Base-by-base conservation (phyloP, 1,140 invertebrate genomes). In the Ditylenchus dipsaci region DNA sequence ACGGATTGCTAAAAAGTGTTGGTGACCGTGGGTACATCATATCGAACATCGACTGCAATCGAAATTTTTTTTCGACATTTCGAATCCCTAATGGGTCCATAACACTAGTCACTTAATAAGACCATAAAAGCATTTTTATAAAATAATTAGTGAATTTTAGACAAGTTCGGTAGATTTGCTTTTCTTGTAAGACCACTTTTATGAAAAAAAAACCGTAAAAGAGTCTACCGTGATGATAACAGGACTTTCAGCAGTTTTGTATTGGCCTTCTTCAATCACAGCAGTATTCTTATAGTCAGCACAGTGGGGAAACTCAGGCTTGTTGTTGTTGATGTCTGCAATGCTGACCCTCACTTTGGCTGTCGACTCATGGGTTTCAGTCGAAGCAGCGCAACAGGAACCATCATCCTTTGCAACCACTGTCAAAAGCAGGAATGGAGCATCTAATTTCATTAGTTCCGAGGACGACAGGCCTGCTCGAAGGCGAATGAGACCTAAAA, bases 241-340 rank as follows among this genome's bases (percentile, higher is more conserved):
- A 70, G 68, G 71, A 1, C 29, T 23, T 19, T 57, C 71, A 33
- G 78, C 63, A 11, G 30, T 38, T 30, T 72, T 64, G 56, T 81
- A 78, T 33, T 60, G 53, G n/a, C 79, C 79, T 62, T 81, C 79
- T 63, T 68, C 58, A 21, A 81, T 63, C 38, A 65, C 72, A 1
- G 79, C 79, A 21, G 63, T 65, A 26, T 68, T 60, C 1, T 53
- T 69, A 57, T 81, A 81, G 13, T 58, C 68, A 1, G 61, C 47
- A 68, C 79, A 81, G 56, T 81, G 71, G 17, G 58, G 64, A 26
- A 76, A 76, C 60, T 73, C 65, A 0, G 74, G 74, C 13, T 76
- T 78, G 59, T 81, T 80, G 67, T 81, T 81, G 66, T 81, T 81
- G 13, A 81, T 69, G 57, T 81, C 80, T 15, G 69, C 70, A 33